Evolutionary conservation across 2,113 vertebrate genomes (phyloP).

Genomic region (Psammodynastes pulverulentus): DNA sequence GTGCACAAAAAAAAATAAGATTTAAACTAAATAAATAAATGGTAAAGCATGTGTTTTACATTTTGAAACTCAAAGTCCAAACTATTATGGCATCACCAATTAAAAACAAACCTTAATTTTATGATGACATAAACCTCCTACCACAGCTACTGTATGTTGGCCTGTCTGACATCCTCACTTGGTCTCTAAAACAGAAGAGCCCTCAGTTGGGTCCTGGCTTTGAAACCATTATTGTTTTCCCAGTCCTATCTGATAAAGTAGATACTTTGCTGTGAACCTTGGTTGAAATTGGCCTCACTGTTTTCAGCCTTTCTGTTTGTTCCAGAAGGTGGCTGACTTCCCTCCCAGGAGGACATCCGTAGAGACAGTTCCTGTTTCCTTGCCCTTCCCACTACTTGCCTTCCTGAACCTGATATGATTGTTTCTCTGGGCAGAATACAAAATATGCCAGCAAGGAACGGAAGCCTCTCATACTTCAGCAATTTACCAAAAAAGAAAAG

Average conservation of each 20-base stretch:
- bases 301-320: constrained; percentile 49
- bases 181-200: neutral
- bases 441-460: constrained; percentile 74
- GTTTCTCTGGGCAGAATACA: constrained; percentile 73
- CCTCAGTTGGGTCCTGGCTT: neutral
- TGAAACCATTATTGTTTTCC: neutral
- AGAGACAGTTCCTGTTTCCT: constrained; percentile 77
- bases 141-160: neutral
- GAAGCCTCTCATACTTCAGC: constrained; percentile 72
- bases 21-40: neutral
- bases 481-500: constrained; percentile 70
- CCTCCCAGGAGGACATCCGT: constrained; percentile 68
- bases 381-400: constrained; percentile 65
- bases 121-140: neutral
- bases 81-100: neutral
- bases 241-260: neutral
- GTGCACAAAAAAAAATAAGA: neutral
- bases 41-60: neutral
- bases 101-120: neutral
- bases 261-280: constrained; percentile 17
- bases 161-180: neutral
- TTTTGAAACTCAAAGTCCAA: neutral
- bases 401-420: constrained; percentile 80
- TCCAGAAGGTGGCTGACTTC: constrained; percentile 56
- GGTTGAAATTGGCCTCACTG: constrained; percentile 41